Conservation (phyloP, 2,888 invertebrate genomes). For the Philonicus albiceps region DNA sequence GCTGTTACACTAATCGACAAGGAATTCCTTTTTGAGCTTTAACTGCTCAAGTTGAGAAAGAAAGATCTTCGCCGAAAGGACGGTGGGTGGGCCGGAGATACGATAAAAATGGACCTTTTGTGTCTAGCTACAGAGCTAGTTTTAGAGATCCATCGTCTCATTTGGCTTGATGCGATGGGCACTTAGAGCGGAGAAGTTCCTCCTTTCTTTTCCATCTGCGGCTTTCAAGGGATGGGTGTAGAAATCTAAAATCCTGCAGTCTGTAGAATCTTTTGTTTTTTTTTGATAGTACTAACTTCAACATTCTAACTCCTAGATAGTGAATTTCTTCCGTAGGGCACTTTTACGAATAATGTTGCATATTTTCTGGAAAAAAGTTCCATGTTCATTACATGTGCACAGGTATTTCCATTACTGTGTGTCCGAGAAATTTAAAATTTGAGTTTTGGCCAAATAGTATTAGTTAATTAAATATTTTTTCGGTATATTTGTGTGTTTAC, state of each 20-base stretch:
- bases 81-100: not conserved
- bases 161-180: not conserved
- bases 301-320: not conserved
- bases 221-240: not conserved
- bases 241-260: too few species aligned
- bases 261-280: too few species aligned
- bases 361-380: not conserved
- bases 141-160: not conserved
- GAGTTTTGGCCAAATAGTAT: too few species aligned
- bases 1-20: not conserved
- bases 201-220: not conserved
- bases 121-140: not conserved
- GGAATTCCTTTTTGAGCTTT: not conserved
- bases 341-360: not conserved
- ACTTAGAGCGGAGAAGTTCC: not conserved
- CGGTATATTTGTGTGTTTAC: too few species aligned
- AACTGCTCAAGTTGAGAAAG: not conserved
- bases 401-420: not conserved
- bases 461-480: too few species aligned
- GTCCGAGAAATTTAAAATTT: too few species aligned
- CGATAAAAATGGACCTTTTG: not conserved
- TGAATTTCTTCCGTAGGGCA: not conserved
- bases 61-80: not conserved
- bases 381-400: not conserved
- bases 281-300: not conserved